Percentiles rank a stretch among this genome's conserved stretches.
Evolutionary conservation across 2,888 invertebrate genomes (phyloP).

Genomic region (Drosophila pegasa): DNA sequence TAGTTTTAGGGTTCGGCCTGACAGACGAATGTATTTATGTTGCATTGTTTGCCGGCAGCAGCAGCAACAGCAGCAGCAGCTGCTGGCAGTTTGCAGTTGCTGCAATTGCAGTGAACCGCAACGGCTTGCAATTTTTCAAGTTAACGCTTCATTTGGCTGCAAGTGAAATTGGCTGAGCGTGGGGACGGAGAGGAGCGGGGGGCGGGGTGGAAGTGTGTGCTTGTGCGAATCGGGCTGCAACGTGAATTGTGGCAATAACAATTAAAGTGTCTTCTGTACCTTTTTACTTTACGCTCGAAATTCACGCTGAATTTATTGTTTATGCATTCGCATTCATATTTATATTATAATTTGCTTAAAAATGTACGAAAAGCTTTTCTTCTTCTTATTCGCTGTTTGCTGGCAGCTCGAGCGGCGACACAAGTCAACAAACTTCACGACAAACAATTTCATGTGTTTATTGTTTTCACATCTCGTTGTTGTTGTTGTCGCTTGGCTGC

Average conservation of each 20-base stretch:
- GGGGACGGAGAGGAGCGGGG: neutral
- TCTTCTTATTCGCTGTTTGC: constrained; percentile 46
- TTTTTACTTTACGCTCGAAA: constrained; percentile 15
- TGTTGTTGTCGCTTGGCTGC: constrained; percentile 34
- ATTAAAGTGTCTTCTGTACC: constrained; percentile 23
- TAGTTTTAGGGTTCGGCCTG: constrained; percentile 62
- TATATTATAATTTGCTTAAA: constrained; percentile 22
- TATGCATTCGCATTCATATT: constrained; percentile 4
- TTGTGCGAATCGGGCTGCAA: constrained; percentile 11
- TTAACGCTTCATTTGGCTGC: constrained; percentile 76
- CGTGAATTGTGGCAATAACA: constrained; percentile 21
- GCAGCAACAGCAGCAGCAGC: constrained; percentile 28
- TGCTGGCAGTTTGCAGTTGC: constrained; percentile 24
- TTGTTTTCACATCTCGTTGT: constrained; percentile 36
- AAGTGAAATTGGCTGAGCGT: constrained; percentile 61
- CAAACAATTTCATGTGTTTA: constrained; percentile 39
- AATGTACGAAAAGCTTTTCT: constrained; percentile 22
- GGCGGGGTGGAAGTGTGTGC: neutral
- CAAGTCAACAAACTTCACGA: constrained; percentile 62
- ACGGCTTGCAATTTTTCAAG: constrained; percentile 70
- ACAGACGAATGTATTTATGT: constrained; percentile 51
- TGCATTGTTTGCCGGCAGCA: constrained; percentile 50
- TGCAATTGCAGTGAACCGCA: constrained; percentile 70
- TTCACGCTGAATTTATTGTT: constrained; percentile 16
- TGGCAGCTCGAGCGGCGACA: constrained; percentile 57